These are phyloP conservation scores for Hemiscyllium ocellatum DNA, from an alignment of 2,113 vertebrate species.

Conservation along the genomic window DNA sequence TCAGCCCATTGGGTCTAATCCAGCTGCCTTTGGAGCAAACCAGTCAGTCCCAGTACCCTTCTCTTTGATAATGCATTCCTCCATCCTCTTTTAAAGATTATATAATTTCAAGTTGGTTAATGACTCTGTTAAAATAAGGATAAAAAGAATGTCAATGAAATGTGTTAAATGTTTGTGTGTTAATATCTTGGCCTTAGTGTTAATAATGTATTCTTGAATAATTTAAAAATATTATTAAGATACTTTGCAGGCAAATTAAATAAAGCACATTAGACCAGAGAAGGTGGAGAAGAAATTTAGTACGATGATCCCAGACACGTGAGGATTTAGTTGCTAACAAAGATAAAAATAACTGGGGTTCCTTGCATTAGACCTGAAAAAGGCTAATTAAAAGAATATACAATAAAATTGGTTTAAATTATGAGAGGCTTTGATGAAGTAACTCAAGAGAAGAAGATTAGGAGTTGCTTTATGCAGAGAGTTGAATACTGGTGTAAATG, in stretches of 20 bases:
- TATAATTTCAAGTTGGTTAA: background rate
- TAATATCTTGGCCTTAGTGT: background rate
- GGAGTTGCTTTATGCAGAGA: background rate
- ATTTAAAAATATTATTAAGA: background rate
- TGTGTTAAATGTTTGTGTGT: background rate
- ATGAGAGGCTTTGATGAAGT: background rate
- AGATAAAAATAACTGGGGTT: background rate
- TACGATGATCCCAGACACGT: background rate
- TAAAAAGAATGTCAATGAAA: background rate
- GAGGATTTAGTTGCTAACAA: background rate
- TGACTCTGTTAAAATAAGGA: background rate
- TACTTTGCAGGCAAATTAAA: conserved; percentile 13
- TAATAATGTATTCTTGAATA: conserved; percentile 7
- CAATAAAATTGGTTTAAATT: background rate
- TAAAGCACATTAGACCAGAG: background rate
- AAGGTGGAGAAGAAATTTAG: background rate
- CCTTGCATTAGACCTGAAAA: background rate
- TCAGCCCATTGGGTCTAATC: background rate
- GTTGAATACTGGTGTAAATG: background rate
- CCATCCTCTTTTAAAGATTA: background rate
- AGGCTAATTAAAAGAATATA: background rate
- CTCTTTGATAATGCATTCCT: background rate
- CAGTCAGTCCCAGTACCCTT: background rate
- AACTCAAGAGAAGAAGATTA: background rate
- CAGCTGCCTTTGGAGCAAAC: background rate